Percentiles rank a stretch among this genome's conserved stretches.
phyloP scores from a whole-genome alignment of 2,888 invertebrate species.

The Drosophila leonis region DNA sequence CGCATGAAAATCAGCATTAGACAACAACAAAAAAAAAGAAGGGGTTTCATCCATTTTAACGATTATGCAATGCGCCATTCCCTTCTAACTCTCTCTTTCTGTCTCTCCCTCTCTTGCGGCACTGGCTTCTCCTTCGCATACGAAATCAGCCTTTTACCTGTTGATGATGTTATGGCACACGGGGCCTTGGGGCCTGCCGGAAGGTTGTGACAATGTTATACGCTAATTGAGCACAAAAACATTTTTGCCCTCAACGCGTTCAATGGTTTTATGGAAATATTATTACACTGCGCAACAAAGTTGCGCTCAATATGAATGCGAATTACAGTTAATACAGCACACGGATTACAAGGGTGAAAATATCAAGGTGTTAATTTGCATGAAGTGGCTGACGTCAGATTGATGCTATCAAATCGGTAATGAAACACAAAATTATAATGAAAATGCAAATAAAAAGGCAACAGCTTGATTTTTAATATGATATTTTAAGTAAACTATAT shows the following conservation, averaged over 20 bases:
- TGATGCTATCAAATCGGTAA: not conserved
- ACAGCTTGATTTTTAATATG: not conserved
- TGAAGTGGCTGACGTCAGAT: not conserved
- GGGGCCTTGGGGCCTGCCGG: slow-evolving; percentile 39
- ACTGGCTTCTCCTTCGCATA: slow-evolving; percentile 58
- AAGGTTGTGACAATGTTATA: slow-evolving; percentile 80
- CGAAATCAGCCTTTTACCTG: slow-evolving; percentile 75
- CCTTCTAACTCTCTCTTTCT: not conserved
- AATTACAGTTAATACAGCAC: not conserved
- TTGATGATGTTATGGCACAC: slow-evolving; percentile 58
- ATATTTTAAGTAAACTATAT: not conserved
- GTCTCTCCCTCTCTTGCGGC: not conserved
- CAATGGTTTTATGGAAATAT: slow-evolving; percentile 58
- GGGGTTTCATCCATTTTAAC: slow-evolving; percentile 54
- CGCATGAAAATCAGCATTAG: slow-evolving; percentile 74
- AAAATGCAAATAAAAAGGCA: not conserved
- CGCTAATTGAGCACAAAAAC: slow-evolving; percentile 80
- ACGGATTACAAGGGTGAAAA: not conserved
- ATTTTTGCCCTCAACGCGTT: slow-evolving; percentile 51
- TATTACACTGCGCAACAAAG: slow-evolving; percentile 49
- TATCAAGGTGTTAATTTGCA: not conserved
- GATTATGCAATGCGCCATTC: slow-evolving; percentile 50
- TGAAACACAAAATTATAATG: too few relatives aligned
- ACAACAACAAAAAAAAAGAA: slow-evolving; percentile 33
- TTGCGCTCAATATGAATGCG: not conserved